Percentiles rank a stretch among this genome's conserved stretches.
phyloP scores from a whole-genome alignment of 2,113 vertebrate species.

The Ceyx margarethae region DNA sequence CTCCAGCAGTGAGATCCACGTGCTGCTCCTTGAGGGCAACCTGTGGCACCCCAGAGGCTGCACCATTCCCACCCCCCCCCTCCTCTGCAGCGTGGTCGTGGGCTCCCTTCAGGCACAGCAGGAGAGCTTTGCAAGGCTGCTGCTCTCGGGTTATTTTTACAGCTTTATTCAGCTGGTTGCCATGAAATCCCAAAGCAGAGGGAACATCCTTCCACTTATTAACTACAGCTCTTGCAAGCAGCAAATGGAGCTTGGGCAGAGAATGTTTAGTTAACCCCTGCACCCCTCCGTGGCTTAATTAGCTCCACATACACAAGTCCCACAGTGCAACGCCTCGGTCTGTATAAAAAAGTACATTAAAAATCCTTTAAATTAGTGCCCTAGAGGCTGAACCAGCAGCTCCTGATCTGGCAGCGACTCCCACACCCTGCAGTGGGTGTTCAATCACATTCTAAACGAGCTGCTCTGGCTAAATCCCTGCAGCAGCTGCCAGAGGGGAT shows the following conservation, averaged over 20 bases:
- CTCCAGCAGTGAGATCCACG: not conserved
- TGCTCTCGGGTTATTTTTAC: constrained; percentile 30
- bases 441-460: not conserved
- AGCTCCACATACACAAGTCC: not conserved
- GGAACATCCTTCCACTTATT: constrained; percentile 3
- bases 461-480: accelerated
- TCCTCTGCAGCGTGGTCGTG: not conserved
- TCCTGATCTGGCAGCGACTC: not conserved
- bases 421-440: not conserved
- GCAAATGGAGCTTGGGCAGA: not conserved
- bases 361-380: not conserved
- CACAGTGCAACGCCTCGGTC: accelerated
- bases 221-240: not conserved
- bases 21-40: not conserved
- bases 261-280: not conserved
- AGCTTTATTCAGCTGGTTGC: constrained; percentile 24
- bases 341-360: not conserved
- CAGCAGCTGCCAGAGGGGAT: not conserved
- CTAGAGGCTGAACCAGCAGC: not conserved
- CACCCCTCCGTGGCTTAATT: not conserved
- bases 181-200: constrained; percentile 26
- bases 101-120: not conserved
- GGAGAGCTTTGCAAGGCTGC: not conserved
- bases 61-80: not conserved
- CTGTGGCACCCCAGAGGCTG: not conserved